Percentiles rank a stretch among this genome's conserved stretches.
Conservation (phyloP, 2,888 invertebrate species). For the Drosophila hamatofila region DNA sequence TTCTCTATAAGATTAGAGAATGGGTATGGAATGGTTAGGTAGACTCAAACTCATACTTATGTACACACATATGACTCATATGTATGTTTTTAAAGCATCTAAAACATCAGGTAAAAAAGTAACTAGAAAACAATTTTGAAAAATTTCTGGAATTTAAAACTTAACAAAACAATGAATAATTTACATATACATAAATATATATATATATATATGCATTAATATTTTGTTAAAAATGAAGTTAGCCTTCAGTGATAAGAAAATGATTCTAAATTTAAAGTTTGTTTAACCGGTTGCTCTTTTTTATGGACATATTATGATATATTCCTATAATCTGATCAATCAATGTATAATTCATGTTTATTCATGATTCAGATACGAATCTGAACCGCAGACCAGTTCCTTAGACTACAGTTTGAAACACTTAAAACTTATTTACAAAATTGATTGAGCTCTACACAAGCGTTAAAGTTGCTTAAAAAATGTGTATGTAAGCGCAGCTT, state of each 20-base stretch:
- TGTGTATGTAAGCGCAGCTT: neutral
- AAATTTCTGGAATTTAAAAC: neutral
- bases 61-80: neutral
- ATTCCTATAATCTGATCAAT: conserved; percentile 2
- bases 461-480: too few species aligned
- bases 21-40: too few species aligned
- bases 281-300: neutral
- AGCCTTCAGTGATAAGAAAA: neutral
- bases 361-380: conserved; percentile 1
- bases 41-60: too few species aligned
- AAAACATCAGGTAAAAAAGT: neutral
- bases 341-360: neutral
- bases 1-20: too few species aligned
- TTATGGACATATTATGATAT: neutral
- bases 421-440: neutral
- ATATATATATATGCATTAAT: neutral
- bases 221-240: neutral
- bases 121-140: neutral
- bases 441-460: neutral
- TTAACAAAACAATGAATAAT: neutral
- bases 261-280: neutral
- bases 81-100: neutral
- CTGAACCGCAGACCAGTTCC: neutral
- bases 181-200: too few species aligned
- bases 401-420: neutral